Base-by-base conservation (phyloP, 2,888 invertebrate genomes). In the Lasiommata megera region DNA sequence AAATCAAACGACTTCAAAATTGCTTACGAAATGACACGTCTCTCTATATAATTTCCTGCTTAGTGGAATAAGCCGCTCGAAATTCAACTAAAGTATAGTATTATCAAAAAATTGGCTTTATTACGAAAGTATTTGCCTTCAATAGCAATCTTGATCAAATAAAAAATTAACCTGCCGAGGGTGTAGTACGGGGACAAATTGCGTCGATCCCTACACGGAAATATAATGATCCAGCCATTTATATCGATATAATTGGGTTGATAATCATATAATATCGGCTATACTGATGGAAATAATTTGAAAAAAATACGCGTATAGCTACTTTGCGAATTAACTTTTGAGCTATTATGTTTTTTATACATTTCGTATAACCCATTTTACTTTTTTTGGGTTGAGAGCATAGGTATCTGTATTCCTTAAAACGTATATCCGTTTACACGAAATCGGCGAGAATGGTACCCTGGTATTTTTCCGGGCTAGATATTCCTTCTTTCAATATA, bases 21-120 rank as follows among this genome's bases (percentile, higher is more conserved):
- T 84, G 80, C 77, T 71, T 68, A 72, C 72, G 61, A 88, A 89
- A 90, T 89, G 67, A 89, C 79, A 89, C 79, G 77, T 73, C 77
- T 73, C 62, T 63, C 63, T 67, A 64, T 84, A 70, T 85, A 86
- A 88, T 88, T 86, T 88, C 68, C 73, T 80, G 72, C 74, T 78
- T 77, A 77, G 73, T 66, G 71, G 71, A 77, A 78, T 74, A 72
- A 74, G 76, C 74, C 70, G 71, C 74, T 81, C 74, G 63, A 76
- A 82, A 76, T 74, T 70, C 68, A 70, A 69, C 68, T 72, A 67
- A 71, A 69, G 64, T 70, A 70, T 77, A 67, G 80, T 74, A 88
- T 87, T 88, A 87, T 77, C 78, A 83, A 88, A 88, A 88, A 90
- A 89, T 89, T 88, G 88, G 83, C 86, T 84, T 80, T 84, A 90